Evolutionary conservation across 1,140 invertebrate genomes (phyloP), one percentile per base, ranked within the genome.

Genomic region (Thalassaphorura encarpata): DNA sequence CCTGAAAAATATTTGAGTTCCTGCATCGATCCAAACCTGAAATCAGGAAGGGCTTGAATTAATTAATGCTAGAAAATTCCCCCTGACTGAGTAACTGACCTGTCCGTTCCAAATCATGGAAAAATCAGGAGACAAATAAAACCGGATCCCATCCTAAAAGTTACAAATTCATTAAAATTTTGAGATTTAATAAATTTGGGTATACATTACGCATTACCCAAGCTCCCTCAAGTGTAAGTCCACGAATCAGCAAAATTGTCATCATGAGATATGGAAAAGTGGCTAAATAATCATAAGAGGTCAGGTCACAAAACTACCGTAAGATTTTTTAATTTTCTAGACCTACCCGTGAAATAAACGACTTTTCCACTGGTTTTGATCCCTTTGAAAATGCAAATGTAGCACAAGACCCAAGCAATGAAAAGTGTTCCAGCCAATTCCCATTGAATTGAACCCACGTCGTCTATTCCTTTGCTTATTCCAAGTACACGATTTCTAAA

Each of bases 381-480:
- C 27, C 76, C 76, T 66, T 75, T 76, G 61, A 69, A 69, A 11
- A 78, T 65, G 56, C 73, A 76, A 28, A 76, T 66, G 60, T 71
- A 76, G 18, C 76, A 70, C 8, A 76, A 49, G 24, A 75, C 53
- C 76, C 76, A 78, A 31, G 73, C 69, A 3, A 75, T 47, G 0
- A 82, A 53, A 53, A 87, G 78, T 63, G 79, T 82, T 26, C 76
- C 70, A 36, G 85, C 78, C n/a, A 89, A 70, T 1, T 81, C 78
- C 80, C 83, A 84, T 15, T 84, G 81, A 4, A 88, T 77, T 1
- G 74, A 71, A 0, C 85, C 86, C 23, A 85, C 70, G 21, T 84
- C 75, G 1, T 78, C 69, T 29, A 88, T 81, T 24, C 77, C 73
- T 0, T 73, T 68, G 1, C 82, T 83, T 68, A 86, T 77, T 43